Percentiles rank a stretch among this genome's conserved stretches.
Evolutionary conservation across 2,888 invertebrate genomes (phyloP).

Genomic region (Hofmannophila pseudospretella): DNA sequence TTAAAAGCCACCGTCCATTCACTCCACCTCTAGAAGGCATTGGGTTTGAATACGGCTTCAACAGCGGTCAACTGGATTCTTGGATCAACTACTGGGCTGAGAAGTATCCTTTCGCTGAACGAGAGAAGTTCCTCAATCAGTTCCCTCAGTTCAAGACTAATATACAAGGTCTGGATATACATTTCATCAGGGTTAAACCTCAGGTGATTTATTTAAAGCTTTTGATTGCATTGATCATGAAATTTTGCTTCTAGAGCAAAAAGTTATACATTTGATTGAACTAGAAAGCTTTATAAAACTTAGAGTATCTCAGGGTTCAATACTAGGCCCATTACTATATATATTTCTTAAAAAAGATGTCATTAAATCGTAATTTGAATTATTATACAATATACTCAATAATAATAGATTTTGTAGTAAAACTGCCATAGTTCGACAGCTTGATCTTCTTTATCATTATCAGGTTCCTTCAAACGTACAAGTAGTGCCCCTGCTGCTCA

Average conservation of each 20-base stretch:
- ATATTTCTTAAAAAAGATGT: too few relatives aligned
- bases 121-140: constrained; percentile 83
- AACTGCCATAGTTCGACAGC: too few relatives aligned
- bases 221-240: too few relatives aligned
- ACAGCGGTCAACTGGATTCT: constrained; percentile 79
- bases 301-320: too few relatives aligned
- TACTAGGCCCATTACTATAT: too few relatives aligned
- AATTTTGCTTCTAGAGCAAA: too few relatives aligned
- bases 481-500: constrained; percentile 79
- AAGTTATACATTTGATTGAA: too few relatives aligned
- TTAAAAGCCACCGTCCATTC: not conserved
- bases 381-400: too few relatives aligned
- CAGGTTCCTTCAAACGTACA: constrained; percentile 21
- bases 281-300: too few relatives aligned
- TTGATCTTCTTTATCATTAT: too few relatives aligned
- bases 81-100: constrained; percentile 88
- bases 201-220: constrained; percentile 32
- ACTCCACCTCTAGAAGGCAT: constrained; percentile 3
- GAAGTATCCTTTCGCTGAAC: constrained; percentile 80
- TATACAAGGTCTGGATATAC: constrained; percentile 85
- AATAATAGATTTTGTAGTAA: too few relatives aligned
- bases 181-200: constrained; percentile 85
- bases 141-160: constrained; percentile 87
- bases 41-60: constrained; percentile 85
- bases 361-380: too few relatives aligned